Evolutionary conservation across 2,888 invertebrate genomes (phyloP).

Genomic region (Microdon myrmicae): DNA sequence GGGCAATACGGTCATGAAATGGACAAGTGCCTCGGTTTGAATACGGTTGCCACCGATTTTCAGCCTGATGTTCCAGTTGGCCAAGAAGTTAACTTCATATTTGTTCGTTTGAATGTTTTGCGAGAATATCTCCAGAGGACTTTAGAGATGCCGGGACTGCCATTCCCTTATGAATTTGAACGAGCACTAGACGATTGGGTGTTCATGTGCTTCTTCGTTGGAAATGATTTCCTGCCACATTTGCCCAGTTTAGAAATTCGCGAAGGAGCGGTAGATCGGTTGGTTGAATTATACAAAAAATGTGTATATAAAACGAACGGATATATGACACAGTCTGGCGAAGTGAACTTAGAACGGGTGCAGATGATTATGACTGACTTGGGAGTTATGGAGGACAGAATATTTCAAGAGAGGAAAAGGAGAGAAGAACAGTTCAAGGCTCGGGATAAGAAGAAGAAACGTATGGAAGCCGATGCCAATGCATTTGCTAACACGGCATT

Average conservation of each 20-base stretch:
- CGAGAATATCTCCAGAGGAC: slow-evolving; percentile 94
- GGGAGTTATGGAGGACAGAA: slow-evolving; percentile 95
- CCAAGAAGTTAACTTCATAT: slow-evolving; percentile 87
- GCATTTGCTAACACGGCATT: slow-evolving; percentile 77
- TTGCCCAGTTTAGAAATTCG: slow-evolving; percentile 97
- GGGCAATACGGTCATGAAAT: slow-evolving; percentile 91
- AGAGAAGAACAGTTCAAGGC: slow-evolving; percentile 85
- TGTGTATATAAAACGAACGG: slow-evolving; percentile 94
- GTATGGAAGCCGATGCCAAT: slow-evolving; percentile 73
- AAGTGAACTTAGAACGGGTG: slow-evolving; percentile 91
- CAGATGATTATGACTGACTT: slow-evolving; percentile 95
- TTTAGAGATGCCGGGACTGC: slow-evolving; percentile 88
- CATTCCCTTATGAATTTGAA: slow-evolving; percentile 95
- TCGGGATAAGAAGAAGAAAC: slow-evolving; percentile 78
- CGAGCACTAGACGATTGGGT: slow-evolving; percentile 98
- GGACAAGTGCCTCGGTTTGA: slow-evolving; percentile 88
- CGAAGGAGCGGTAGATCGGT: slow-evolving; percentile 94
- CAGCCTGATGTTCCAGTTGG: slow-evolving; percentile 72
- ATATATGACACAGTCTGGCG: slow-evolving; percentile 93
- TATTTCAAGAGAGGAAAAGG: slow-evolving; percentile 91
- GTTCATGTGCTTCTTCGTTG: slow-evolving; percentile 99
- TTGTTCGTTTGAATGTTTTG: slow-evolving; percentile 91
- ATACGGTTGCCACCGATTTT: slow-evolving; percentile 69
- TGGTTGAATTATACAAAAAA: slow-evolving; percentile 93
- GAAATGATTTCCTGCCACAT: slow-evolving; percentile 98